Conservation (phyloP, 1,140 invertebrate species). For the Homarus americanus region DNA sequence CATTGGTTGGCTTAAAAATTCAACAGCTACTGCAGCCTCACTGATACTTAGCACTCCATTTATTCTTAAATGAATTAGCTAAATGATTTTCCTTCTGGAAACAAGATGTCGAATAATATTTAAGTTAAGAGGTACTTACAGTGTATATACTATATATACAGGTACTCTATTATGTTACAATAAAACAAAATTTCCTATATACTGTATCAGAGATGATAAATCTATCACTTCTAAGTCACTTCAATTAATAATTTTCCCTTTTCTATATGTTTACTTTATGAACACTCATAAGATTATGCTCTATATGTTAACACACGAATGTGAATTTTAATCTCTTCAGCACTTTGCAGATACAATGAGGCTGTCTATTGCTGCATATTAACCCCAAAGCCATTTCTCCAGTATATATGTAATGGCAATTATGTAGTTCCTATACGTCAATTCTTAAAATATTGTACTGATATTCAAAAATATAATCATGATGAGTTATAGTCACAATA, state of each 20-base stretch:
- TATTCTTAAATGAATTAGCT: background rate
- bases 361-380: slow-evolving; percentile 7
- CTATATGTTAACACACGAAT: background rate
- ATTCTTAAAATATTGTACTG: background rate
- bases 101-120: background rate
- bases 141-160: too few species aligned
- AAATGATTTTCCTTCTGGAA: background rate
- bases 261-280: background rate
- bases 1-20: slow-evolving; percentile 58
- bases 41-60: background rate
- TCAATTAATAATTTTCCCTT: too few species aligned
- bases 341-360: background rate
- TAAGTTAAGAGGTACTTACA: background rate
- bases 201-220: too few species aligned
- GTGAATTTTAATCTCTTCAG: background rate
- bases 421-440: background rate
- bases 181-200: too few species aligned
- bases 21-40: slow-evolving; percentile 2
- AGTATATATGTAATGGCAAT: background rate
- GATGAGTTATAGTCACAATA: background rate
- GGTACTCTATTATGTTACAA: too few species aligned
- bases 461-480: background rate
- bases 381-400: slow-evolving; percentile 11
- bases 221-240: too few species aligned
- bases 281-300: background rate